phyloP scores from a whole-genome alignment of 2,888 invertebrate genomes.

The Psococerastis gibbosa region DNA sequence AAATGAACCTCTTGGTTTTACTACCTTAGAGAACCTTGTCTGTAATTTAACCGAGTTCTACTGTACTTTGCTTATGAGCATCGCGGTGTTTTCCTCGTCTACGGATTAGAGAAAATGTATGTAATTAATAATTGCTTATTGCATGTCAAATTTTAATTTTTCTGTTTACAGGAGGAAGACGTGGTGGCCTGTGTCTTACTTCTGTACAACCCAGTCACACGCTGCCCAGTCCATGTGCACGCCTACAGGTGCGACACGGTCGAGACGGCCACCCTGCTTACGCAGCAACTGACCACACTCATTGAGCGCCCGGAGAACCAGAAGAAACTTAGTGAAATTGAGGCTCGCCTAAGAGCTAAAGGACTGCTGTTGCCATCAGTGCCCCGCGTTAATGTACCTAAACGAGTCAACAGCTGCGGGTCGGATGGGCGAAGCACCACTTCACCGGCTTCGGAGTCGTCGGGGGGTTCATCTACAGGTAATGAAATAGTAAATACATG shows the following conservation, averaged over 20 bases:
- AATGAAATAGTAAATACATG: too few species aligned
- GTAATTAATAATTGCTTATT: too few species aligned
- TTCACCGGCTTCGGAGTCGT: slow-evolving; percentile 19
- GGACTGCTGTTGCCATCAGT: slow-evolving; percentile 25
- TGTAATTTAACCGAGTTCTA: too few species aligned
- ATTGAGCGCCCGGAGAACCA: slow-evolving; percentile 67
- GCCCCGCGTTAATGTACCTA: slow-evolving; percentile 19
- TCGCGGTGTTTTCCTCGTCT: too few species aligned
- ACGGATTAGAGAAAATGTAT: too few species aligned
- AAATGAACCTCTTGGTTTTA: too few species aligned
- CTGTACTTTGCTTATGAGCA: too few species aligned
- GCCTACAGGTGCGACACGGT: slow-evolving; percentile 88
- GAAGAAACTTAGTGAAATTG: slow-evolving; percentile 67
- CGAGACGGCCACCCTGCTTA: slow-evolving; percentile 75
- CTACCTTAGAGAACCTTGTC: too few species aligned
- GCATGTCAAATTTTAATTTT: background rate
- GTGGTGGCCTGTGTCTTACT: slow-evolving; percentile 85
- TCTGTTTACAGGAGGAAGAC: slow-evolving; percentile 44
- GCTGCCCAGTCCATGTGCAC: slow-evolving; percentile 88
- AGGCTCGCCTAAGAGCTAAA: slow-evolving; percentile 33
- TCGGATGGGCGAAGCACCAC: slow-evolving; percentile 14
- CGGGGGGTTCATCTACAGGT: slow-evolving; percentile 19
- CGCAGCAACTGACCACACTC: slow-evolving; percentile 64
- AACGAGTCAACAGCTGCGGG: slow-evolving; percentile 13
- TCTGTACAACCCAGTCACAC: slow-evolving; percentile 84